phyloP scores from a whole-genome alignment of 2,888 invertebrate species.

The Pheosia gnoma region DNA sequence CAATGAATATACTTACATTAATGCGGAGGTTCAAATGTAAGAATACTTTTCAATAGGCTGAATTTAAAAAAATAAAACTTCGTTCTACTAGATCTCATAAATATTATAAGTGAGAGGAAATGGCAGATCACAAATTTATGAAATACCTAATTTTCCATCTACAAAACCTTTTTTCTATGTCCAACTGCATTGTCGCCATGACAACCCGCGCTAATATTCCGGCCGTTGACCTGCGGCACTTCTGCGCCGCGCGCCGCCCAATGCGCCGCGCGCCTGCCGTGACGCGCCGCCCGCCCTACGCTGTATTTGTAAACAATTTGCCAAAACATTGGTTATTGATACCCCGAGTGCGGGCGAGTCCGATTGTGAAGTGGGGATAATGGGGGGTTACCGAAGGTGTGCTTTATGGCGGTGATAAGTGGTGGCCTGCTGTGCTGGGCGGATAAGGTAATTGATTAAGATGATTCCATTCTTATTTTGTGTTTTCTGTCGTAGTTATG shows the following conservation, averaged over 20 bases:
- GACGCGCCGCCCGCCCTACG: conserved; percentile 33
- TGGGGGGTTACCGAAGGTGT: conserved; percentile 18
- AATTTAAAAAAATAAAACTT: no score
- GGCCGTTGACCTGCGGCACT: conserved; percentile 55
- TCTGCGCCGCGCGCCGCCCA: conserved; percentile 53
- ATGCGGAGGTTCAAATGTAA: no score
- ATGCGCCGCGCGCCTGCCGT: conserved; percentile 53
- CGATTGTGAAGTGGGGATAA: conserved; percentile 11
- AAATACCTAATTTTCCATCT: conserved; percentile 6
- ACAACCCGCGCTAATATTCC: conserved; percentile 54
- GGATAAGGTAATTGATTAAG: conserved; percentile 8
- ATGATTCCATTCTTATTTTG: no score
- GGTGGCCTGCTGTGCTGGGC: neutral
- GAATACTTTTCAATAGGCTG: no score
- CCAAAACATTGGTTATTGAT: conserved; percentile 18
- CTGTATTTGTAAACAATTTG: conserved; percentile 53
- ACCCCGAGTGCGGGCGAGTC: conserved; percentile 17
- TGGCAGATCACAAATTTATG: no score
- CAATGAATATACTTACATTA: no score
- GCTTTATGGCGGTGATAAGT: conserved; percentile 3
- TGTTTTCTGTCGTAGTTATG: no score
- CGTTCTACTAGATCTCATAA: no score
- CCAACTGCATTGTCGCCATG: conserved; percentile 54
- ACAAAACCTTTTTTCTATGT: conserved; percentile 29
- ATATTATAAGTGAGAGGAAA: no score